phyloP scores from a whole-genome alignment of 2,797 vertebrate species.

The Enteromius anoplus region DNA sequence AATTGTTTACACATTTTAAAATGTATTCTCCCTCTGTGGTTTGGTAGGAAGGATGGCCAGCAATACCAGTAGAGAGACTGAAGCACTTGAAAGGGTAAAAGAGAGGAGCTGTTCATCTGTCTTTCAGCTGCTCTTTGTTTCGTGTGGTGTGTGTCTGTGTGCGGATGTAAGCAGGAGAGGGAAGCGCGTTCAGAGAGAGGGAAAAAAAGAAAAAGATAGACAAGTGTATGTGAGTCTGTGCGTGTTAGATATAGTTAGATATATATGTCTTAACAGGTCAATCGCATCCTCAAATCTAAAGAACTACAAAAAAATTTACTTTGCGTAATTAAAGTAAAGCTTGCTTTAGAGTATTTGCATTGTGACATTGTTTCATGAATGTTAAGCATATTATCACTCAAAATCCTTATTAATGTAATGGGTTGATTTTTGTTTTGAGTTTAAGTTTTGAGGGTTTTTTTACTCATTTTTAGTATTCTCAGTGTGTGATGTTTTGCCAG shows the following conservation, averaged over 20 bases:
- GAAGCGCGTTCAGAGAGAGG: neutral
- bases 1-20: constrained; percentile 14
- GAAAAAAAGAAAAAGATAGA: neutral
- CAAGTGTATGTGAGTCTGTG: neutral
- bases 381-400: neutral
- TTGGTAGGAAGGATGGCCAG: neutral
- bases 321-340: neutral
- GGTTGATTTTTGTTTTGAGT: neutral
- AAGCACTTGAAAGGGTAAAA: constrained; percentile 25
- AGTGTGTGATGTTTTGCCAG: neutral
- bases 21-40: neutral
- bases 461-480: neutral
- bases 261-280: neutral
- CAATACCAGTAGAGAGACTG: neutral
- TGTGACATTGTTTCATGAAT: neutral
- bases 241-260: neutral
- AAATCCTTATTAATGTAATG: neutral
- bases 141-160: neutral
- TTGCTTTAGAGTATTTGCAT: neutral
- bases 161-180: neutral
- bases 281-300: neutral
- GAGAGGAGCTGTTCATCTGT: constrained; percentile 12
- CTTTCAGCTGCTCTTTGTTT: constrained; percentile 31
- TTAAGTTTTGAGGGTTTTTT: too few relatives aligned
- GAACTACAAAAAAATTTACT: neutral